Evolutionary conservation across 2,797 vertebrate species (phyloP), one percentile per base, ranked within the genome.

Genomic region (Syncerus caffer): DNA sequence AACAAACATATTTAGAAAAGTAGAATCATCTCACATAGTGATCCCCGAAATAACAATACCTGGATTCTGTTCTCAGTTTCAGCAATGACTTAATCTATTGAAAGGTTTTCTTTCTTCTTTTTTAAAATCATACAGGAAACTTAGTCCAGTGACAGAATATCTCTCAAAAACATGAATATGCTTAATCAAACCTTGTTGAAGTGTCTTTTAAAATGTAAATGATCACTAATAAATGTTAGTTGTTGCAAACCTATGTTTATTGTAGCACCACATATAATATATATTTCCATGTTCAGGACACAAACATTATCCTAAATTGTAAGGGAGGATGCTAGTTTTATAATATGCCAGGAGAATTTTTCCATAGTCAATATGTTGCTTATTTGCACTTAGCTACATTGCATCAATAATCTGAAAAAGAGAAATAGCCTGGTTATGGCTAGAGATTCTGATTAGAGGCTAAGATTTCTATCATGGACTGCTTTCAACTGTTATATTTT

Each of bases 401-500:
- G 79, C 89, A 90, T 89, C 93, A 76, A 88, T 97, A 96, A 97
- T 96, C 34, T 86, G 95, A 95, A 97, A 96, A 96, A 89, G 67
- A 97, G 90, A 96, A 95, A 55, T 64, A 38, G 84, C 84, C 82
- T 7, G 3, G 97, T 96, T 62, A 1, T 85, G 94, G 97, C 97
- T 97, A 67, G 84, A 98, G 93, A 85, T 80, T 95, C 90, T 96
- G 97, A 97, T 98, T 97, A 97, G 98, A 98, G 96, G 97, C 98
- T 95, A 97, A 92, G 98, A 94, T 97, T 98, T 98, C 95, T 97
- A 97, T 97, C 98, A 97, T 13, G 96, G 96, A 96, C 98, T 98
- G 98, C 98, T 98, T 98, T 98, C 98, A 96, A 98, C 97, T 98
- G 98, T 97, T 98, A 97, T 98, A 95, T 98, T 98, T 98, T 98